Conservation (phyloP, 2,113 vertebrate species). For the Callorhinus ursinus region DNA sequence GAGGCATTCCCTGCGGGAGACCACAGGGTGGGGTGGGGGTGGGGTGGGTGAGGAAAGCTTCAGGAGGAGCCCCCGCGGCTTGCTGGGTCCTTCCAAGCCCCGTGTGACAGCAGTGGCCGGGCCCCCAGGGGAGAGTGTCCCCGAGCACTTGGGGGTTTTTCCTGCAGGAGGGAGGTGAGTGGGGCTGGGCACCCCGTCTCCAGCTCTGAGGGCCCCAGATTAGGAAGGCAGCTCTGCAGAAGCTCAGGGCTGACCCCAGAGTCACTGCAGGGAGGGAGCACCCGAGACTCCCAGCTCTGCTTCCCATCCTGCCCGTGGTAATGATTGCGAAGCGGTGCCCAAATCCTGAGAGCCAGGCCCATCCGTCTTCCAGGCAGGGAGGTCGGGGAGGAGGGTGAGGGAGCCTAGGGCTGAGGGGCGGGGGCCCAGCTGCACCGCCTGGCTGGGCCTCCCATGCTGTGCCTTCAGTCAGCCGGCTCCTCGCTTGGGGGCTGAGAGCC, state of each 20-base stretch:
- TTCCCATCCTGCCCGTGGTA: background rate
- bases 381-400: background rate
- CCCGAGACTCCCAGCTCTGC: background rate
- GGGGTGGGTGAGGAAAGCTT: background rate
- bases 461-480: background rate
- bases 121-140: background rate
- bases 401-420: background rate
- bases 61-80: background rate
- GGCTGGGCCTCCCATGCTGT: background rate
- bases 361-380: background rate
- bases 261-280: background rate
- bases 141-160: accelerated
- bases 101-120: background rate
- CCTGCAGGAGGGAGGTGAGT: background rate
- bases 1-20: background rate
- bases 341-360: background rate
- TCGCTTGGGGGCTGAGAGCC: background rate
- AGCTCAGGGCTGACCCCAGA: background rate
- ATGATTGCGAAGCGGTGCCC: accelerated
- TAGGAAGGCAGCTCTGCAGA: background rate
- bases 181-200: background rate
- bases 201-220: too few relatives aligned
- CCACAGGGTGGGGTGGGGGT: background rate
- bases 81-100: background rate
- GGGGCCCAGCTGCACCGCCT: accelerated